These are phyloP conservation scores for Plestiodon gilberti DNA, from an alignment of 2,113 vertebrate species.

Conservation along the genomic window DNA sequence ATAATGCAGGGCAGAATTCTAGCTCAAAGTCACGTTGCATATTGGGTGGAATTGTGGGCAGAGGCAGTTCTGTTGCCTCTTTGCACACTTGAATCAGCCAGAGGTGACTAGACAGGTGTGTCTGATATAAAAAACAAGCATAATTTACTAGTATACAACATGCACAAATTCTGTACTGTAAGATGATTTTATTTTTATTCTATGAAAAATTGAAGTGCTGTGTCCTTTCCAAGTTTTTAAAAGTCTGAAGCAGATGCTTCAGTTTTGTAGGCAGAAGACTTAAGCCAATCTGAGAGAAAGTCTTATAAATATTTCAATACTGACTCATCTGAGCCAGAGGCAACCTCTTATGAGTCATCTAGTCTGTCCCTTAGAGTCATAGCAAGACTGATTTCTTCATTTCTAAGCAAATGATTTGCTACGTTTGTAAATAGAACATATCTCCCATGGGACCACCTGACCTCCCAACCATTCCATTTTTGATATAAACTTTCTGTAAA, in stretches of 20 bases:
- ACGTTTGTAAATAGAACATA: conserved; percentile 5
- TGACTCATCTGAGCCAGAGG: background rate
- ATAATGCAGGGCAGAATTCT: background rate
- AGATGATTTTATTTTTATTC: background rate
- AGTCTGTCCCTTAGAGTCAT: background rate
- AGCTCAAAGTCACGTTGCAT: background rate
- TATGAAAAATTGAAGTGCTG: background rate
- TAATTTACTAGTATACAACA: background rate
- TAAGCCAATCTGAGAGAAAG: background rate
- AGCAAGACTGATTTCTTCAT: conserved; percentile 2
- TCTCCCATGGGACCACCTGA: background rate
- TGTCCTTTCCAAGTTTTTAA: background rate
- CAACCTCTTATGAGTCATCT: conserved; percentile 2
- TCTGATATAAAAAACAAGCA: background rate
- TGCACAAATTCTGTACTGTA: background rate
- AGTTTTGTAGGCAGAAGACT: background rate
- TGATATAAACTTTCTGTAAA: background rate
- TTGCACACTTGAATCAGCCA: background rate
- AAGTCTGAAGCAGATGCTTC: background rate
- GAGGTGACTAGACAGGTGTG: background rate
- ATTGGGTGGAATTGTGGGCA: background rate
- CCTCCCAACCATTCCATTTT: background rate
- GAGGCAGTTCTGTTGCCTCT: background rate
- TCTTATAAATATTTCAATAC: conserved; percentile 35
- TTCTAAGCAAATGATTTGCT: background rate